Conservation (phyloP, 2,797 vertebrate species). For the Acipenser oxyrinchus region DNA sequence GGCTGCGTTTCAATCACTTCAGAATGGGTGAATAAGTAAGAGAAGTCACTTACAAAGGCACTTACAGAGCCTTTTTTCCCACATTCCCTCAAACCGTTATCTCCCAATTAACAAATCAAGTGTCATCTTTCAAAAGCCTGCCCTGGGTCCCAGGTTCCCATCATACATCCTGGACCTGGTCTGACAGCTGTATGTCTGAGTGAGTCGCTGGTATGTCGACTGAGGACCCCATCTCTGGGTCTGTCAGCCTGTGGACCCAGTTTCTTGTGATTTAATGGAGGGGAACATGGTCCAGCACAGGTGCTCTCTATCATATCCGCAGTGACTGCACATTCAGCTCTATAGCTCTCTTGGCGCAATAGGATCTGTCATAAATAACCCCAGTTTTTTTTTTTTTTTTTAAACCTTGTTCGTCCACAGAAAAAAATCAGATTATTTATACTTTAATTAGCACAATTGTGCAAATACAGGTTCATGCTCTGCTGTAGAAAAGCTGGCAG, state of each 20-base stretch:
- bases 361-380: not conserved
- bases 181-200: constrained; percentile 50
- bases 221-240: constrained; percentile 42
- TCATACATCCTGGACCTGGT: constrained; percentile 48
- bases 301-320: constrained; percentile 43
- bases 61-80: constrained; percentile 49
- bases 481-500: too few species aligned
- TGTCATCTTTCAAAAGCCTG: constrained; percentile 53
- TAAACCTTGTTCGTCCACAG: constrained; percentile 1
- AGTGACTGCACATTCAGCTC: constrained; percentile 15
- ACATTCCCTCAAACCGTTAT: constrained; percentile 50
- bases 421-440: constrained; percentile 1
- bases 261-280: constrained; percentile 33
- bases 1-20: too few species aligned
- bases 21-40: too few species aligned
- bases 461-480: not conserved
- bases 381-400: constrained; percentile 9
- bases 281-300: constrained; percentile 27
- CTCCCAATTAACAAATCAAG: constrained; percentile 46
- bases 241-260: not conserved
- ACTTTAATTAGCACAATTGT: constrained; percentile 8
- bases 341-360: constrained; percentile 6
- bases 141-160: constrained; percentile 19
- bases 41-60: too few species aligned
- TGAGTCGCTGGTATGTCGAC: constrained; percentile 45